A percentile compares a stretch with the other conserved stretches of the same genome.
Conservation (phyloP, 2,113 vertebrate genomes). For the Cynopterus brachyotis region DNA sequence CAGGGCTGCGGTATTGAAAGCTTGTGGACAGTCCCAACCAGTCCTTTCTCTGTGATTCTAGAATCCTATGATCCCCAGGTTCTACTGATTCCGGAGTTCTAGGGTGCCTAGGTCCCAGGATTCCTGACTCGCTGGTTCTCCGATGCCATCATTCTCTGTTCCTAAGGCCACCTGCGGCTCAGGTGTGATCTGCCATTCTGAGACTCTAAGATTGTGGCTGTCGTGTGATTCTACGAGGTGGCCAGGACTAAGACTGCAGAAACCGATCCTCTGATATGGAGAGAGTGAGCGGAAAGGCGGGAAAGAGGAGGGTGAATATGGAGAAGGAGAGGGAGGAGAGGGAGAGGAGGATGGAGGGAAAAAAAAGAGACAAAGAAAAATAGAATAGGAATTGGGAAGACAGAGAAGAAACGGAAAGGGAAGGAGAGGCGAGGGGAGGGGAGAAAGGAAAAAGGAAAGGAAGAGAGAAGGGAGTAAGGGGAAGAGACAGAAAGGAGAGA, state of each 20-base stretch:
- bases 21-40: rapidly evolving
- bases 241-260: too few species aligned
- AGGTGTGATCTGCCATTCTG: rapidly evolving
- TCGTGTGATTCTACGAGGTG: not conserved
- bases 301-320: too few species aligned
- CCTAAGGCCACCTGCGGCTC: not conserved
- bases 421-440: too few species aligned
- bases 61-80: rapidly evolving
- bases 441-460: not conserved
- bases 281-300: not conserved
- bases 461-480: too few species aligned
- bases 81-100: rapidly evolving
- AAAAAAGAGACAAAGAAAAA: not conserved
- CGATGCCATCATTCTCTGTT: rapidly evolving
- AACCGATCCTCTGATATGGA: not conserved
- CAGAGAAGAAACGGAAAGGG: not conserved
- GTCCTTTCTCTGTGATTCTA: too few species aligned
- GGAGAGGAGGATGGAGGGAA: not conserved
- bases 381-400: not conserved
- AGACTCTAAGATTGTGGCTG: not conserved
- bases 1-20: rapidly evolving
- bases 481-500: not conserved
- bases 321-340: too few species aligned
- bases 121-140: not conserved
- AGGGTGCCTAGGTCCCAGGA: not conserved